Evolutionary conservation across 1,140 invertebrate species (phyloP).

Genomic region (Subanguina moxae): DNA sequence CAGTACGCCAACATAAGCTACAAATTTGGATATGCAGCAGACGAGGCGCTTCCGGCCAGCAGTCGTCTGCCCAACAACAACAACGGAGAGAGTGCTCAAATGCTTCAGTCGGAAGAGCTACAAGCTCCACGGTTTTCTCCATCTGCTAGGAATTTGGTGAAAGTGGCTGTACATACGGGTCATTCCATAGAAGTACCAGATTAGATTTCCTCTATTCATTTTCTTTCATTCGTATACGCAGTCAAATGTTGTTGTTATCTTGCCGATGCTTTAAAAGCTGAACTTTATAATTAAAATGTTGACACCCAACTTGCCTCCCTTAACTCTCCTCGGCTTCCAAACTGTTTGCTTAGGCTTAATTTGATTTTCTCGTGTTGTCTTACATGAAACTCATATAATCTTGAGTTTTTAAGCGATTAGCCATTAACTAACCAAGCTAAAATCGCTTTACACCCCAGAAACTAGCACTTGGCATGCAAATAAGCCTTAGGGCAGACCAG

Average conservation of each 20-base stretch:
- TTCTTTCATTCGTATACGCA: slow-evolving; percentile 10
- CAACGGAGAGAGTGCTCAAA: neutral
- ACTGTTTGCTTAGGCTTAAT: no score
- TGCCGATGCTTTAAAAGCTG: no score
- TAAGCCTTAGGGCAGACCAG: no score
- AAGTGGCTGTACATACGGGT: neutral
- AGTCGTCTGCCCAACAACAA: no score
- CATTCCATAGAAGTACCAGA: slow-evolving; percentile 9
- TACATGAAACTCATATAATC: no score
- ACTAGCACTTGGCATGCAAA: no score
- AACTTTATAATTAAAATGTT: slow-evolving; percentile 1
- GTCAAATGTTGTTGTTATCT: slow-evolving; percentile 7
- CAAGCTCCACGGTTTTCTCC: neutral
- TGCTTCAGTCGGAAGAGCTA: neutral
- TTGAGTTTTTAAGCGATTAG: no score
- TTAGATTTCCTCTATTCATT: slow-evolving; percentile 3
- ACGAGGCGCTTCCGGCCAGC: neutral
- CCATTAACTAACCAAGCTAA: no score
- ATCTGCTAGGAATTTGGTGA: neutral
- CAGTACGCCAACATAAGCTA: slow-evolving; percentile 98
- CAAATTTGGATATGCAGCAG: slow-evolving; percentile 54
- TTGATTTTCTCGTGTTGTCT: no score
- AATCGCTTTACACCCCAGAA: no score
- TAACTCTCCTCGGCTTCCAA: no score
- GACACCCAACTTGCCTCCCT: no score